Evolutionary conservation across 2,888 invertebrate genomes (phyloP).

Genomic region (Xestia ashworthii): DNA sequence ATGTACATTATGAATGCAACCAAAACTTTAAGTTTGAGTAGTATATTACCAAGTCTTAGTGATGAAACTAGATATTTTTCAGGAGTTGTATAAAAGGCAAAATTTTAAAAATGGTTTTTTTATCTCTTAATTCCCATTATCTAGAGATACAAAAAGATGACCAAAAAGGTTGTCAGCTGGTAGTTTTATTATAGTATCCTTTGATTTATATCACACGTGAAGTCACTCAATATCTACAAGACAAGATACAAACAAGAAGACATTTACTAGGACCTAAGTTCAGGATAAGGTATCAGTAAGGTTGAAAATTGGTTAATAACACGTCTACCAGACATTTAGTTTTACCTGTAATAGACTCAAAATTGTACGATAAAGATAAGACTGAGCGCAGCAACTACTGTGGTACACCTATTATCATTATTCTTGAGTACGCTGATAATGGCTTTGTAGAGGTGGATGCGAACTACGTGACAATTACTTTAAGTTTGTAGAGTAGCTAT

Average conservation of each 20-base stretch:
- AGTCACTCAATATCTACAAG: no score
- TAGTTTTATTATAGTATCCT: no score
- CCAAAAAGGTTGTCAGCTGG: no score
- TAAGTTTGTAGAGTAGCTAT: not conserved
- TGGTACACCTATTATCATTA: conserved; percentile 24
- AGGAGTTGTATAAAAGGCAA: not conserved
- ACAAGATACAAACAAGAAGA: not conserved
- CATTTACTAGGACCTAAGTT: not conserved
- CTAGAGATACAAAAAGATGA: no score
- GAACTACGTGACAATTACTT: conserved; percentile 27
- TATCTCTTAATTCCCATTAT: no score
- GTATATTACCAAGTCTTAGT: not conserved
- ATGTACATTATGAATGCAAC: no score
- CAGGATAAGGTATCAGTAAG: not conserved
- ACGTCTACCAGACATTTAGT: not conserved
- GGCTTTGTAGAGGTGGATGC: not conserved
- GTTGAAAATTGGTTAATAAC: not conserved
- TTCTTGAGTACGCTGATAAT: conserved; percentile 44
- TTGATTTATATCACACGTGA: no score
- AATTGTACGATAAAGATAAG: conserved; percentile 36
- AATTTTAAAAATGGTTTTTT: no score
- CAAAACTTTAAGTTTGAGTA: no score
- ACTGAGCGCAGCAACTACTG: not conserved
- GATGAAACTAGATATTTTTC: not conserved
- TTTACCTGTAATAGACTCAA: not conserved